These are phyloP conservation scores for Palythoa heliodiscus DNA, from an alignment of 92 coral and sea anemone species.

Conservation along the genomic window DNA sequence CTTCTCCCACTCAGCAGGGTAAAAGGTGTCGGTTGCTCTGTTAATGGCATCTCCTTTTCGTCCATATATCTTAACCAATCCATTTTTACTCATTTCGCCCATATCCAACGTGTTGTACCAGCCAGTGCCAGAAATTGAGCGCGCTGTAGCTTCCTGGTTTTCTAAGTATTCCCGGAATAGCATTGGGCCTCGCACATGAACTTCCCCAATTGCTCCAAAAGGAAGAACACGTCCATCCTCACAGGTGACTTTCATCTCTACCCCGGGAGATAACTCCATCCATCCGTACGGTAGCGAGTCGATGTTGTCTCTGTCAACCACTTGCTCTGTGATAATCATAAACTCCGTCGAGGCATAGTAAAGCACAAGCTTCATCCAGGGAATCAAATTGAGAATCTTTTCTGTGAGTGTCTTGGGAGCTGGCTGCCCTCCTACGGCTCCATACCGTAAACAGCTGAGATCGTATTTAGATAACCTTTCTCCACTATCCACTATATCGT, in stretches of 20 bases:
- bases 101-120: constrained; percentile 15
- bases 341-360: constrained; percentile 50
- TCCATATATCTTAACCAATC: not conserved
- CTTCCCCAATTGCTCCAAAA: constrained; percentile 1
- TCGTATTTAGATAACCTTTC: constrained; percentile 1
- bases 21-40: not conserved
- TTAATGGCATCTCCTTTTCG: constrained; percentile 20
- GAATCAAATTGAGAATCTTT: constrained; percentile 16
- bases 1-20: constrained; percentile 4
- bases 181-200: constrained; percentile 8
- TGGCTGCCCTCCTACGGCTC: constrained; percentile 47
- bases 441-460: constrained; percentile 16
- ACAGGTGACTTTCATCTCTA: constrained; percentile 46
- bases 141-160: not conserved
- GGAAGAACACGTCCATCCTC: constrained; percentile 34
- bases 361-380: constrained; percentile 4
- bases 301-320: constrained; percentile 5
- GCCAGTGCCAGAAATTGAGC: not conserved
- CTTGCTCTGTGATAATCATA: constrained; percentile 15
- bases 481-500: constrained; percentile 30
- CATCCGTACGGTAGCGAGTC: constrained; percentile 32
- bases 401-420: not conserved
- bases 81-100: constrained; percentile 15
- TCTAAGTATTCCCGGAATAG: constrained; percentile 26
- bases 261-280: constrained; percentile 45